phyloP scores from a whole-genome alignment of 2,888 invertebrate genomes.

The Scrobipalpa costella region DNA sequence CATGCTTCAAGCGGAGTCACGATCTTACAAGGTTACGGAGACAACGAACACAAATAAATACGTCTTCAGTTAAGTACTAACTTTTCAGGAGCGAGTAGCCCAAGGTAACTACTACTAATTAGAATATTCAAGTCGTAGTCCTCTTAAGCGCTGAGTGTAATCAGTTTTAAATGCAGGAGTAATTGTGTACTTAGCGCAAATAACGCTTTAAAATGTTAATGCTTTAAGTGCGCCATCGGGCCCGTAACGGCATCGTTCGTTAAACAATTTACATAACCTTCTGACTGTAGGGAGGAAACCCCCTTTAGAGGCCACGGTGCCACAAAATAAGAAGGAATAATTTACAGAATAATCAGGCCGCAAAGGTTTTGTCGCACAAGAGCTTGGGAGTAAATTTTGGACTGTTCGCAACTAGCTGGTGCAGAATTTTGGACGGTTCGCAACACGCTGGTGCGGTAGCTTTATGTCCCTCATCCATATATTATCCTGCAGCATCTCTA shows the following conservation, averaged over 20 bases:
- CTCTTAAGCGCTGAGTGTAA: conserved; percentile 50
- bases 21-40: conserved; percentile 16
- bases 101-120: conserved; percentile 49
- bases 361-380: conserved; percentile 21
- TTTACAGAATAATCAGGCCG: conserved; percentile 38
- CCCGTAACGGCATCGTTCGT: conserved; percentile 60
- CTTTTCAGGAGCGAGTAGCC: conserved; percentile 25
- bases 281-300: conserved; percentile 40
- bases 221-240: conserved; percentile 66
- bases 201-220: conserved; percentile 73
- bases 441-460: neutral
- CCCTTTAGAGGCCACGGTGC: conserved; percentile 26
- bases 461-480: neutral
- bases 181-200: conserved; percentile 72
- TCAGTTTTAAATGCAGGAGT: conserved; percentile 68
- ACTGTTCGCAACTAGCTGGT: conserved; percentile 11
- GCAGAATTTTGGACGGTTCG: no score
- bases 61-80: neutral
- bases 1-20: conserved; percentile 16
- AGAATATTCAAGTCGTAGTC: conserved; percentile 56
- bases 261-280: conserved; percentile 73
- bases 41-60: conserved; percentile 23
- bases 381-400: conserved; percentile 3
- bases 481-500: neutral
- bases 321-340: conserved; percentile 36